A percentile compares a stretch with the other conserved stretches of the same genome.
phyloP scores from a whole-genome alignment of 2,888 invertebrate genomes.

The Mimas tiliae region DNA sequence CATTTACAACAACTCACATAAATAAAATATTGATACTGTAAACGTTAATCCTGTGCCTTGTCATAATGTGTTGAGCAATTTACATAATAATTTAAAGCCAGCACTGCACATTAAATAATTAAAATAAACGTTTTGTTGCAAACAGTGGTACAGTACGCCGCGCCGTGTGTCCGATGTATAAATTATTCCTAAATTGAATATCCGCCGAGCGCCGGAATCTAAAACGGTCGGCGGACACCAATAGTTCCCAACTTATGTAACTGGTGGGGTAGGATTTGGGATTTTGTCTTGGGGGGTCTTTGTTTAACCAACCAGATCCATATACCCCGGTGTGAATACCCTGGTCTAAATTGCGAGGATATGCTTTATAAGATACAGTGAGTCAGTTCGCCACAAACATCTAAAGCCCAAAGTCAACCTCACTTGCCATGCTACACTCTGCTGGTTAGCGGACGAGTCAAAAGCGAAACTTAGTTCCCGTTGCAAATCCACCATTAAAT shows the following conservation, averaged over 20 bases:
- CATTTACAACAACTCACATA: slow-evolving; percentile 6
- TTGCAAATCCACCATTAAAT: no score
- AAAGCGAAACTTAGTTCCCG: no score
- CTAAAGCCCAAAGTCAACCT: no score
- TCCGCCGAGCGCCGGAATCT: slow-evolving; percentile 35
- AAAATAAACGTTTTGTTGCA: slow-evolving; percentile 32
- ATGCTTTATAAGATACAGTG: no score
- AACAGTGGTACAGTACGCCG: slow-evolving; percentile 12
- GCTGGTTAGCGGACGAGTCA: no score
- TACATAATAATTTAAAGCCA: slow-evolving; percentile 39
- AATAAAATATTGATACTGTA: slow-evolving; percentile 35
- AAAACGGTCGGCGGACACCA: slow-evolving; percentile 33
- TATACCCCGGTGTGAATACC: no score
- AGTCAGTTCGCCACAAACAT: no score
- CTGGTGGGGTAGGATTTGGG: slow-evolving; percentile 2
- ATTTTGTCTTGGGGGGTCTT: neutral
- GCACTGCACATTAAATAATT: slow-evolving; percentile 36
- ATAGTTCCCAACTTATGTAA: slow-evolving; percentile 33
- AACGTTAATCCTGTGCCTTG: slow-evolving; percentile 32
- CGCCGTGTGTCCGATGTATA: slow-evolving; percentile 30
- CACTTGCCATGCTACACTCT: no score
- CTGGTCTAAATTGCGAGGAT: no score
- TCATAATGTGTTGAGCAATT: slow-evolving; percentile 38
- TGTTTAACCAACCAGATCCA: no score
- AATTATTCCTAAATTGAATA: slow-evolving; percentile 46